Base-by-base conservation (phyloP, 2,113 vertebrate species). In the Leptobrachium ailaonicum region DNA sequence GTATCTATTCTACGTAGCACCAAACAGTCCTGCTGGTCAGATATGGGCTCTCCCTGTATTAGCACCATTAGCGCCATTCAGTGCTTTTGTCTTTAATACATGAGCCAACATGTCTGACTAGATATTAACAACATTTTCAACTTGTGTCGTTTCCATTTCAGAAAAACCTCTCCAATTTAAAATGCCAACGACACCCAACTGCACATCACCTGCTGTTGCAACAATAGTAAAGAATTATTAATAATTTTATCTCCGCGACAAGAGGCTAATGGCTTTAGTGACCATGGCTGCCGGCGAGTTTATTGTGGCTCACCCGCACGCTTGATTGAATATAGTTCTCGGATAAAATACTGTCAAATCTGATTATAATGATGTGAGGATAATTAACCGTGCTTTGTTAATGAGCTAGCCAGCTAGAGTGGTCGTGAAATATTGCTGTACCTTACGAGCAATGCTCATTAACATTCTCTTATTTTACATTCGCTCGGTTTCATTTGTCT, bases 401-500 rank as follows among this genome's bases (percentile, higher is more conserved):
- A 60, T 60, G 56, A 60, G 47, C 47, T 50, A 50, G 47, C 8
- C 47, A 50, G 47, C 47, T 50, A 50, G 56, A 60, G 56, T 14
- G 10, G 56, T 60, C 13, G 56, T 14, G 56, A 60, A 60, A 12
- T 60, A 60, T 14, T 10, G 56, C 56, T 60, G 13, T 11, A 60
- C 13, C 56, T 60, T 3, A 60, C 11, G 10, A 12, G 56, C 4
- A 60, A 60, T 60, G 13, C 56, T 60, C 56, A 60, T 60, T 60
- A 60, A 60, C 3, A 60, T 60, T 60, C 56, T 14, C 56, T 60
- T 60, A 60, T 60, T 60, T 60, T 60, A 60, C 56, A 60, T 60
- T 8, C 3, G 4, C 13, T 60, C 13, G 10, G 13, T 60, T 11
- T 60, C 13, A 14, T 14, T 60, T 60, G 56, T 60, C 10, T 60